A percentile compares a stretch with the other conserved stretches of the same genome.
Evolutionary conservation across 2,113 vertebrate species (phyloP).

Genomic region (Passerina amoena): DNA sequence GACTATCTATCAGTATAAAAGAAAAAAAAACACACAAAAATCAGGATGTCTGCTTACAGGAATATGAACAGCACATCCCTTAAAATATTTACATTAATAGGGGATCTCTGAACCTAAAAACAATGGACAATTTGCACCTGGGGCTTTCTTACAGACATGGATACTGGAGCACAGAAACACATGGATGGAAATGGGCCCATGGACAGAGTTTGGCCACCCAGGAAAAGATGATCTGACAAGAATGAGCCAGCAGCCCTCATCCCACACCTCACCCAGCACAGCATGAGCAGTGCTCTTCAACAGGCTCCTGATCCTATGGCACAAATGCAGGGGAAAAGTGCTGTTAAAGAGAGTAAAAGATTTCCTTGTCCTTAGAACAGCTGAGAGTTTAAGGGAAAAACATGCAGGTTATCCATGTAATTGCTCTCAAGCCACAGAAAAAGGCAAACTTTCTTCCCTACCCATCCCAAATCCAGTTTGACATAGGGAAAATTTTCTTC

Average conservation of each 20-base stretch:
- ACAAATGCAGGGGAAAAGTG: neutral
- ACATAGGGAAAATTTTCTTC: neutral
- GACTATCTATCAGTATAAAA: neutral
- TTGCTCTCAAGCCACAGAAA: neutral
- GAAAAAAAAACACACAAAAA: neutral
- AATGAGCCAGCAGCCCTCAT: neutral
- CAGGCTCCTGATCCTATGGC: neutral
- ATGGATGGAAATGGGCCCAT: neutral
- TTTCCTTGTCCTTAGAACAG: neutral
- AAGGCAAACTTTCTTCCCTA: neutral
- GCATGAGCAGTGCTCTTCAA: neutral
- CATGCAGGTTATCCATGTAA: neutral
- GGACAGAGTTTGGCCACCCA: neutral
- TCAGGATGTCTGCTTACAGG: neutral
- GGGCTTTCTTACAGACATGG: neutral
- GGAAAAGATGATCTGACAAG: neutral
- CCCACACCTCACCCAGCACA: no score
- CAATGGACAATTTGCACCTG: neutral
- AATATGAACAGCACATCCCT: neutral
- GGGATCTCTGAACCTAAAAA: neutral
- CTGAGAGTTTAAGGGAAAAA: neutral
- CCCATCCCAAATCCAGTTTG: neutral
- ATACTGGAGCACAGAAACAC: neutral
- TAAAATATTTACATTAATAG: neutral
- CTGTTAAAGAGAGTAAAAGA: neutral